Evolutionary conservation across 2,888 invertebrate genomes (phyloP), one percentile per base, ranked within the genome.

Genomic region (Ochropleura plecta): DNA sequence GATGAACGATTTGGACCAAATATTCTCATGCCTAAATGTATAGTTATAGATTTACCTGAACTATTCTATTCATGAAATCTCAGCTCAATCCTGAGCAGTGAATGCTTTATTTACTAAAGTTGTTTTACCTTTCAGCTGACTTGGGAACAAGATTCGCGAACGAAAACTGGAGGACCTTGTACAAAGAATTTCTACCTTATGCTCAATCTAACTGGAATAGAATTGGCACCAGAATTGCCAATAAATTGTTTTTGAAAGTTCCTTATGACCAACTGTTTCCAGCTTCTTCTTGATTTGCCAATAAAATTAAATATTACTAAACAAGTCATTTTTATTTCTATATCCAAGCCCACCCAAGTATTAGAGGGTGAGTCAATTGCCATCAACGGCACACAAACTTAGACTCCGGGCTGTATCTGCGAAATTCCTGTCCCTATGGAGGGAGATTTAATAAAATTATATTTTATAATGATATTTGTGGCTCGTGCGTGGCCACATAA

Each of bases 131-230:
- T 97, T 68, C 94, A 97, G 97, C 96, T 77, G 94, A 96, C 59
- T 92, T 97, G 46, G 97, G 97, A 9, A 91, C 95, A 67, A 91
- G 91, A 44, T 97, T 97, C 82, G 94, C 96, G 1, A 97, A 97
- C 85, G 95, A 97, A 73, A 97, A 97, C 90, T 97, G 97, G 97
- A 96, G 97, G 79, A 83, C 95, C 4, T 88, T 97, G 53, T 97
- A 97, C 89, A 95, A 94, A 48, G 96, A 97, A 84, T 91, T 97
- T 87, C 89, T 97, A 70, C 97, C 97, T 0, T 95, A 93, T 70
- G 95, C 97, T 9, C 95, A 97, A 81, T 91, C 95, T 30, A 95
- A 95, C 83, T 97, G 97, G 97, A 97, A 97, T 84, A 94, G 92
- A 86, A 93, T 95, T 49, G 95, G 97, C 60, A 91, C 94, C n/a